Base-by-base conservation (phyloP, 2,113 vertebrate species). In the Cavia porcellus region DNA sequence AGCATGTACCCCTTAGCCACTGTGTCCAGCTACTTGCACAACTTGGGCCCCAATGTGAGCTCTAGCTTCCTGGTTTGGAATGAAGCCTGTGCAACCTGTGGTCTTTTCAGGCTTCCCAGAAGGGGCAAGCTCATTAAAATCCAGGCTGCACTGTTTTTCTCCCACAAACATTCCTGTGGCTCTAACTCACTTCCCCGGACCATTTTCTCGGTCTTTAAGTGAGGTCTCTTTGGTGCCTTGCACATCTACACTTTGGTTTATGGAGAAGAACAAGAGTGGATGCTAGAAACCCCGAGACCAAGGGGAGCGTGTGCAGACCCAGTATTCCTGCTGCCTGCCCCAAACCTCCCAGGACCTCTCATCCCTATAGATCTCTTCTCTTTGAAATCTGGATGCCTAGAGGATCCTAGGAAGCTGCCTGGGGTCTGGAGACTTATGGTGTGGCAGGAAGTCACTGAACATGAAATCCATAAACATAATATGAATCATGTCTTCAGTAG, bases 381-480 rank as follows among this genome's bases (percentile, higher is more conserved):
- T 91, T 81, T 81, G 57, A 55, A 20, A 52, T 52, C 57, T 77
- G 19, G 32, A 57, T 83, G 77, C 70, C 42, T 61, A 55, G 30
- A 90, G 62, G 62, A 83, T 80, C 6, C 0, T 7, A 13, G 85
- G 79, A 77, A 52, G 87, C 47, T 74, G 7, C 42, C 55, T 92
- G 25, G 85, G 30, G 22, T n/a, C 88, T 96, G 80, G 72, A 94
- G 38, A 62, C 42, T 74, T 50, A 87, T 22, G 9, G 28, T 66
- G 22, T 52, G 14, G 32, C 55, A 47, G 84, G 66, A 91, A 95
- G 62, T 85, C 50, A 9, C 24, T 25, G 66, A 70, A 28, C 19
- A 70, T 93, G 79, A 30, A 88, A 90, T 86, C 88, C 85, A 61
- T n/a, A 45, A 77, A n/a, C 24, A 28, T 70, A 88, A 79, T 61